Evolutionary conservation across 2,888 invertebrate genomes (phyloP), one percentile per base, ranked within the genome.

Genomic region (Platycheirus albimanus): DNA sequence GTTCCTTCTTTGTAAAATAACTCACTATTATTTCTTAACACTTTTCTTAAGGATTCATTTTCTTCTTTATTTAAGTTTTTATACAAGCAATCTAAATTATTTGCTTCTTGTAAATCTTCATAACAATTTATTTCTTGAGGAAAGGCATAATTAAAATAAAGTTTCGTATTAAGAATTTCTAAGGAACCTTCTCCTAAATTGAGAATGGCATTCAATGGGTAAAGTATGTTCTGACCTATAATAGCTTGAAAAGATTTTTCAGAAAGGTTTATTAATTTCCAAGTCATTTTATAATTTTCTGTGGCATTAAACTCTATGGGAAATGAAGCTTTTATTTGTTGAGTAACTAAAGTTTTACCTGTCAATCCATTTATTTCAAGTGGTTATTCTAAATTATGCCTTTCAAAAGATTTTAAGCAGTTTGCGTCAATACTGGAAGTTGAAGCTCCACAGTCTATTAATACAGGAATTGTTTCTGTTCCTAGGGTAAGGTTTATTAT

Each of bases 1-100:
- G 28, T 30, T 13, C 41, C 49, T 20, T 71, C 67, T 41, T 67
- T 49, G n/a, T 33, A 45, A 71, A 58, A 71, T n/a, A 24, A n/a
- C 3, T 47, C 45, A 6, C 4, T 19, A 47, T 47, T 47, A 47
- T 47, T 47, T 47, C n/a, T 20, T 5, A 47, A n/a, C 4, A 20
- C 45, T 47, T 20, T 19, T 20, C n/a, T 19, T n/a, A 47, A 20
- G 11, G 45, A n/a, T n/a, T n/a, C n/a, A n/a, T n/a, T n/a, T n/a
- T n/a, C n/a, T n/a, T n/a, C n/a, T n/a, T n/a, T n/a, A n/a, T n/a
- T n/a, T n/a, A n/a, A n/a, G n/a, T n/a, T n/a, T n/a, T n/a, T n/a
- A n/a, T n/a, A n/a, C n/a, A 45, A 13, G 6, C 11, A 11, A 3
- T 20, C 4, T 20, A 20, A 45, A 5, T 45, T 20, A 11, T 20